phyloP scores from a whole-genome alignment of 1,140 invertebrate genomes.

The Pemphigus obesinymphae region DNA sequence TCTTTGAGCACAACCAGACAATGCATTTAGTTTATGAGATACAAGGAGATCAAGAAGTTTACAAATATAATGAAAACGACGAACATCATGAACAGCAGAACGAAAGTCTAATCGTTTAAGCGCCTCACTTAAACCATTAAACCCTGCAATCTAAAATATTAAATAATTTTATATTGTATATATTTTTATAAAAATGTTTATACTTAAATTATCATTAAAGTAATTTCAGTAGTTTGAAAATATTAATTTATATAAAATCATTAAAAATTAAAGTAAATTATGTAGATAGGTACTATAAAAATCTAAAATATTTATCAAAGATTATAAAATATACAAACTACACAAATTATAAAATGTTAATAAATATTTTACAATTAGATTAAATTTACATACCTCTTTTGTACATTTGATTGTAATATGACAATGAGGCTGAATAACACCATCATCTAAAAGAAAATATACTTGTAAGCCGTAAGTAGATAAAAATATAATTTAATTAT shows the following conservation, averaged over 20 bases:
- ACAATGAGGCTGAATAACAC: constrained; percentile 75
- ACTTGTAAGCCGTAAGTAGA: no score
- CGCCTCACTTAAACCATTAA: constrained; percentile 91
- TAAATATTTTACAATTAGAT: background rate
- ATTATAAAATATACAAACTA: background rate
- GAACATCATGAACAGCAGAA: constrained; percentile 86
- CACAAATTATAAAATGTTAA: background rate
- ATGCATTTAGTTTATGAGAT: constrained; percentile 71
- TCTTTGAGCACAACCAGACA: constrained; percentile 91
- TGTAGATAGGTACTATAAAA: no score
- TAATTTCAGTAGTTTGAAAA: no score
- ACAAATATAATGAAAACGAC: constrained; percentile 94
- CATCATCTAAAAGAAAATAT: constrained; percentile 45
- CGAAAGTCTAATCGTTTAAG: constrained; percentile 90
- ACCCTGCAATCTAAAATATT: constrained; percentile 75
- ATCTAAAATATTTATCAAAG: background rate
- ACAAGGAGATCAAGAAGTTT: constrained; percentile 85
- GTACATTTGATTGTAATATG: constrained; percentile 88
- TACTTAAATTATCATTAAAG: background rate
- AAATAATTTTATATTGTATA: background rate
- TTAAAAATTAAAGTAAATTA: background rate
- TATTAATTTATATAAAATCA: background rate
- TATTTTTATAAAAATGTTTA: background rate
- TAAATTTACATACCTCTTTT: constrained; percentile 63
- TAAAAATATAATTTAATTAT: no score